Percentiles rank a stretch among this genome's conserved stretches.
These are phyloP conservation scores for Psittacula echo DNA, from an alignment of 2,797 vertebrate species.

Conservation along the genomic window DNA sequence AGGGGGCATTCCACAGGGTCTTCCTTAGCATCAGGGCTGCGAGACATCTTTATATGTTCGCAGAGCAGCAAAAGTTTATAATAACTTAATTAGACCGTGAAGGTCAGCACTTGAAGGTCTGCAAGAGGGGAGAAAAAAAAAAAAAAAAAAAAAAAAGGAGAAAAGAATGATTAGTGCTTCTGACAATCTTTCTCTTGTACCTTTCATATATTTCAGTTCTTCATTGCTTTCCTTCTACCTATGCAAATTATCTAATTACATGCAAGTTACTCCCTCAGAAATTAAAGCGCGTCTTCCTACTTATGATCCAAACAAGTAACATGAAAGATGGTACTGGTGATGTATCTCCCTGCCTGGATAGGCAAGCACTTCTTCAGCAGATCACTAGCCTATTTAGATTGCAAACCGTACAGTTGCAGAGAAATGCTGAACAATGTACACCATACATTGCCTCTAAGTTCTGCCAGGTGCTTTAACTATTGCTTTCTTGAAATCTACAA, in stretches of 20 bases:
- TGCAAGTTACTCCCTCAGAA: not conserved
- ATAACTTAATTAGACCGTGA: slow-evolving; percentile 81
- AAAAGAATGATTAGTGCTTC: not conserved
- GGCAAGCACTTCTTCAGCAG: not conserved
- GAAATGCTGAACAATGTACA: not conserved
- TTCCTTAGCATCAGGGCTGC: slow-evolving; percentile 97
- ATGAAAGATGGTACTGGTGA: not conserved
- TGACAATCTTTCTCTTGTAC: not conserved
- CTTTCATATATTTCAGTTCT: not conserved
- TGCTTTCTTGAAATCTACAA: not conserved
- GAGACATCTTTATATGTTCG: slow-evolving; percentile 89
- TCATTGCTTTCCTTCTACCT: not conserved
- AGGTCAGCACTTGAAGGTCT: slow-evolving; percentile 77
- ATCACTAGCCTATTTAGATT: not conserved
- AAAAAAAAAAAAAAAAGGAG: not conserved
- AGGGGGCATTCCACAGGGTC: slow-evolving; percentile 99
- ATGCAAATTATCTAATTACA: not conserved
- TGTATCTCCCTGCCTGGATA: not conserved
- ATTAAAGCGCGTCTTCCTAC: not conserved
- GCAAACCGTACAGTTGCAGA: not conserved
- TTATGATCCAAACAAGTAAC: not conserved
- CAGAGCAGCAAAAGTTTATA: slow-evolving; percentile 83
- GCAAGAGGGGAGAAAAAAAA: not conserved
- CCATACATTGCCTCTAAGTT: not conserved
- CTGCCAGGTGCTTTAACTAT: not conserved